Evolutionary conservation across 2,797 vertebrate species (phyloP), one percentile per base, ranked within the genome.

Genomic region (Antennarius maculatus): DNA sequence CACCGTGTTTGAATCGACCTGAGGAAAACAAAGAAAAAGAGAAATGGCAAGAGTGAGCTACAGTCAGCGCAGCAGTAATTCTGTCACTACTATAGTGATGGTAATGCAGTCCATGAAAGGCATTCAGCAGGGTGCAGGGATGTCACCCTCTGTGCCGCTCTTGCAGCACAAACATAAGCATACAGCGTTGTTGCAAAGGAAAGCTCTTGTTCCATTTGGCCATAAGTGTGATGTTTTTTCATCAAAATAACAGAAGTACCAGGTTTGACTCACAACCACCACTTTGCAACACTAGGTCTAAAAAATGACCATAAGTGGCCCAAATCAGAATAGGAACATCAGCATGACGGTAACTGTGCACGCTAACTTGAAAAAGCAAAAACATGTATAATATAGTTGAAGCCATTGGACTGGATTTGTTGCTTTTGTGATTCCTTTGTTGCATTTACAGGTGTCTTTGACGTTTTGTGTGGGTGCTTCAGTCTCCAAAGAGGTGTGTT

Each of bases 61-160:
- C 81, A 88, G 90, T 89, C 88, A 86, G 86, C 74, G 52, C 77
- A 52, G 87, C 90, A 87, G 88, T 94, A 92, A 92, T 82, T 93
- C 91, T 93, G 91, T 92, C 90, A 92, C 71, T 29, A 83, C 90
- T 89, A 90, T 93, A 93, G 93, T 92, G 86, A 93, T 94, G 92
- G 82, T 91, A 93, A 93, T 93, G 91, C 54, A 66, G 79, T 79
- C 84, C 68, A 58, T 89, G 90, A 93, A 93, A 91, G 76, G 81
- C 87, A 75, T 91, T 86, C 88, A 87, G 82, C 82, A 41, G 86
- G 88, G 88, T 80, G 86, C 87, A 81, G 77, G 75, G 83, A 86
- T 61, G 84, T 87, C 84, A 69, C 79, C 80, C 66, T 84, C 75
- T 67, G 81, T 74, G 69, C 79, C 88, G 74, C 88, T 80, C 73